Conservation (phyloP, 1,140 invertebrate genomes). For the Microplitis mediator region DNA sequence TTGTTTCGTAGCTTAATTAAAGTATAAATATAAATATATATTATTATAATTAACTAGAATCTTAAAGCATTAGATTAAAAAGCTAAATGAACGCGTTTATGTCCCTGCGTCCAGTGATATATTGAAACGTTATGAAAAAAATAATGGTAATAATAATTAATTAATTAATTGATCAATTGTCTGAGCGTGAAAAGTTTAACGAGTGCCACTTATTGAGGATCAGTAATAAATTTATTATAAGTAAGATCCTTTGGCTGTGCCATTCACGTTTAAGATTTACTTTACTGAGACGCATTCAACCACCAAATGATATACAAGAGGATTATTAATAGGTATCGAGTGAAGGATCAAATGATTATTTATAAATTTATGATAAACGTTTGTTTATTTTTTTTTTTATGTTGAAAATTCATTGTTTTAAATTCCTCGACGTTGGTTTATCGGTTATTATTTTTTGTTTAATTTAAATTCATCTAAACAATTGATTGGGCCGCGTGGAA, state of each 20-base stretch:
- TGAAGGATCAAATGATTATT: conserved; percentile 3
- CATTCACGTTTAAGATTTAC: conserved; percentile 57
- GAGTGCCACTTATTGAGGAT: neutral
- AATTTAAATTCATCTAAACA: too few relatives aligned
- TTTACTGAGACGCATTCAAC: conserved; percentile 38
- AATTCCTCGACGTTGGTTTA: too few relatives aligned
- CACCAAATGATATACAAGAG: conserved; percentile 1
- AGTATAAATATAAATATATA: neutral
- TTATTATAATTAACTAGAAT: neutral
- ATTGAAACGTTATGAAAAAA: too few relatives aligned
- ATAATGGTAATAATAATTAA: neutral
- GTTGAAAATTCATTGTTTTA: too few relatives aligned
- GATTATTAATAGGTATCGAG: neutral
- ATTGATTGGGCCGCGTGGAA: too few relatives aligned
- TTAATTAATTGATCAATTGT: neutral
- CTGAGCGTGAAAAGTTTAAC: neutral
- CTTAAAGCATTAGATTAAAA: too few relatives aligned
- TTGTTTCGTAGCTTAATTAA: neutral
- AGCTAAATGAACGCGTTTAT: too few relatives aligned
- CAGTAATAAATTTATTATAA: neutral
- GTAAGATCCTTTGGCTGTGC: conserved; percentile 59
- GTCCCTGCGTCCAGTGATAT: too few relatives aligned
- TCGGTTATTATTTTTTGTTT: too few relatives aligned
- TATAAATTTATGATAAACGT: neutral
- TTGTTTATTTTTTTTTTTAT: too few relatives aligned